Base-by-base conservation (phyloP, 2,888 invertebrate species). In the Cephalotes varians region DNA sequence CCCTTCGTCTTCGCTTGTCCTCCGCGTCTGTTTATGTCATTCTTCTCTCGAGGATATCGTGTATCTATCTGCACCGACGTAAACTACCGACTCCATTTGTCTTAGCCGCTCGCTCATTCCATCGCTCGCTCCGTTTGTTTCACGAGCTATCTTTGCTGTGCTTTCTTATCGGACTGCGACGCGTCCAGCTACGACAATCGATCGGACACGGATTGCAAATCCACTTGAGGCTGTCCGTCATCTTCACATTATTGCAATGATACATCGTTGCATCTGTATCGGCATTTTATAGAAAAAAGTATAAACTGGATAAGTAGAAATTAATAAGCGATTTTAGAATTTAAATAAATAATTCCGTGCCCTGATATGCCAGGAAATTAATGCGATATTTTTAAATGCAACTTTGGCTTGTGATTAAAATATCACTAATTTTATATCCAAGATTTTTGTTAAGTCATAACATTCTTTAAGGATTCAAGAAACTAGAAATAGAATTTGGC, bases 1-100 rank as follows among this genome's bases (percentile, higher is more conserved):
- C 76, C 84, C 81, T 81, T 81, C 85, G 88, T 82, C 71, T 80
- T 74, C 28, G 58, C 80, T 64, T 47, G 74, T 81, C 62, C 74
- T 12, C 67, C 74, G 49, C 56, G 76, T 37, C 85, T 85, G 84
- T 88, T 85, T 85, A 88, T 87, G 84, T 87, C 85, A 82, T 85
- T 60, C 85, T 85, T 81, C 86, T 88, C 82, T 44, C 84, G 44
- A 71, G 34, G 77, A 67, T 62, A 79, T 51, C 49, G 25, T 81
- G 72, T 79, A 62, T 84, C 82, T 81, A 54, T 86, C 71, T 72
- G 44, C 81, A 67, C 21, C 44, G 54, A 79, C 77, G 73, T 71
- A 81, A 81, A 65, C 71, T 81, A 82, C 62, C 15, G 60, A 65
- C 73, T 71, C 80, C 65, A 65, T 82, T 82, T 82, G 65, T 82